Evolutionary conservation across 2,797 vertebrate species (phyloP), one percentile per base, ranked within the genome.

Genomic region (Onychomys leucogaster): DNA sequence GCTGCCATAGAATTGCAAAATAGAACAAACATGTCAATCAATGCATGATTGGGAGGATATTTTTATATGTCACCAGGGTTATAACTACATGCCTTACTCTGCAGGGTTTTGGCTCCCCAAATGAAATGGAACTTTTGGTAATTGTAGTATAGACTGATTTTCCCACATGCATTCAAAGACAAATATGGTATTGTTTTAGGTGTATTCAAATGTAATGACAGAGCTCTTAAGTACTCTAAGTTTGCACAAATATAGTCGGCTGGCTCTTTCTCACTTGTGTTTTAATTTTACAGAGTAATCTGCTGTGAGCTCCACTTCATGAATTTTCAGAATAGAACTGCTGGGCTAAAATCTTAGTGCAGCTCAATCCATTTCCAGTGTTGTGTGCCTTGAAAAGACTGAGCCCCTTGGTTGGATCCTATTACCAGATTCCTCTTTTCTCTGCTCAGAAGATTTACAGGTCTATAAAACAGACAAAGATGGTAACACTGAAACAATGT

Each of bases 211-310:
- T 73, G 83, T 94, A 95, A 43, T 93, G 96, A 96, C 97, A 92
- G 91, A 97, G 98, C 97, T 97, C 96, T 98, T 98, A 96, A 89
- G 88, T 94, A 95, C 97, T 97, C 75, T 77, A 97, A 97, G 89
- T 94, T 95, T 97, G 96, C 96, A 97, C 89, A 94, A 96, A 97
- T 97, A 98, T 37, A 96, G 82, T 83, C 84, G 94, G 27, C 97
- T 96, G 98, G 94, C 94, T 97, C 98, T 94, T 97, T 95, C 97
- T 98, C 97, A 95, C 83, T 97, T 77, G 43, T 75, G 86, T 78
- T 82, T 94, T 97, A 82, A 73, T 76, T 95, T 97, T 94, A 9
- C 84, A 90, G 95, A 78, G 41, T 84, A 96, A 73, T 86, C 0
- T 1, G 41, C 69, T 19, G 8, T 41, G 32, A 23, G 96, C 61